phyloP scores from a whole-genome alignment of 1,140 invertebrate species.

The Hestina assimilis region DNA sequence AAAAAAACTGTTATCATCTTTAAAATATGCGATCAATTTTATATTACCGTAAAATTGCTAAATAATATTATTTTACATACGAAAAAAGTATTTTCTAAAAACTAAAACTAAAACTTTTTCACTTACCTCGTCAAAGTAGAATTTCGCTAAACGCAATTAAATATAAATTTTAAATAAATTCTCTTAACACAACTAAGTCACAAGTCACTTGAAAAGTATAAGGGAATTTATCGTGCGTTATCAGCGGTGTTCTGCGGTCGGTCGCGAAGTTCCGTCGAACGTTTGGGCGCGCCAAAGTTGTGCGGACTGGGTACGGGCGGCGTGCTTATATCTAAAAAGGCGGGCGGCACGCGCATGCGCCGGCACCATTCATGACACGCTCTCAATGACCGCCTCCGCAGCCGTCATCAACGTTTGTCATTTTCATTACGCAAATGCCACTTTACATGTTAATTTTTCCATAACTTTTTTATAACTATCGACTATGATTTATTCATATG shows the following conservation, averaged over 20 bases:
- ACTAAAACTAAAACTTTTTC: background rate
- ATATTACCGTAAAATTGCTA: too few species aligned
- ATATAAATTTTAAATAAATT: background rate
- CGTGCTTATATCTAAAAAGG: constrained; percentile 66
- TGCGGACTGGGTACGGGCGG: constrained; percentile 48
- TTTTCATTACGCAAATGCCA: background rate
- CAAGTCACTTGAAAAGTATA: constrained; percentile 43
- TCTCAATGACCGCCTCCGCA: constrained; percentile 69
- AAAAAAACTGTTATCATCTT: too few species aligned
- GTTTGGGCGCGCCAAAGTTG: constrained; percentile 68
- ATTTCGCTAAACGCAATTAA: background rate
- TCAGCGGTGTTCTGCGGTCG: constrained; percentile 26
- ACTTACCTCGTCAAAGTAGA: constrained; percentile 1
- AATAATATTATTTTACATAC: background rate
- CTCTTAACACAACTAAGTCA: constrained; percentile 32
- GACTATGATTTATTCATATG: too few species aligned
- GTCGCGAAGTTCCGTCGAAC: constrained; percentile 50
- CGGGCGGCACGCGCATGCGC: constrained; percentile 58
- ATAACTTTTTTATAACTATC: background rate
- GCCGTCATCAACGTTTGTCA: constrained; percentile 39
- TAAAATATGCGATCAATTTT: too few species aligned
- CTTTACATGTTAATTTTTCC: background rate
- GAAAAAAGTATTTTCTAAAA: background rate
- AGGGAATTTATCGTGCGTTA: constrained; percentile 18
- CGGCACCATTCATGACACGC: constrained; percentile 62